A percentile compares a stretch with the other conserved stretches of the same genome.
phyloP scores from a whole-genome alignment of 2,888 invertebrate genomes.

The Acanthosepion pharaonis region DNA sequence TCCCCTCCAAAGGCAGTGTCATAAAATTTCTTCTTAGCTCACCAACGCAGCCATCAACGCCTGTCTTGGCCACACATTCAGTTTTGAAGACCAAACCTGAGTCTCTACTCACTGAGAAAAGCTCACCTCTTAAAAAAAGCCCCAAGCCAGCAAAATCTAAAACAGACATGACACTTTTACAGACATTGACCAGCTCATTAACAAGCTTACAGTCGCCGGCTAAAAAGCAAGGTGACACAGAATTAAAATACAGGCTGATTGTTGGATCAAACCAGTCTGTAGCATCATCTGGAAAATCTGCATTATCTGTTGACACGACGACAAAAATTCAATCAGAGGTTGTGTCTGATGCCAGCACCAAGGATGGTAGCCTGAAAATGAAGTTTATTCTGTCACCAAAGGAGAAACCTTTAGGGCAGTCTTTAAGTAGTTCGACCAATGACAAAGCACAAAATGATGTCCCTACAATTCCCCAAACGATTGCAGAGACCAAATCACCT shows the following conservation, averaged over 20 bases:
- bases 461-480: constrained; percentile 21
- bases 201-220: background rate
- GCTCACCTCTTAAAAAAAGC: background rate
- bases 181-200: background rate
- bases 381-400: constrained; percentile 56
- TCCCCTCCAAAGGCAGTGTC: constrained; percentile 60
- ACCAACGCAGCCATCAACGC: constrained; percentile 61
- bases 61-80: constrained; percentile 58
- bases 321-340: constrained; percentile 37
- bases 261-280: constrained; percentile 38
- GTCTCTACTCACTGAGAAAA: background rate
- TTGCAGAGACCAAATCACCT: background rate
- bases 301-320: constrained; percentile 43
- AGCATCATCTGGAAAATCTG: constrained; percentile 36
- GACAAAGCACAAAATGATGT: background rate
- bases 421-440: background rate
- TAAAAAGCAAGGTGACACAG: background rate
- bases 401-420: constrained; percentile 45
- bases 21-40: constrained; percentile 68
- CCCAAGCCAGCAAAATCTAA: constrained; percentile 23
- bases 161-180: background rate
- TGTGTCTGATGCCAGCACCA: background rate
- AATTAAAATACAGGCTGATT: constrained; percentile 39
- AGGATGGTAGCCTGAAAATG: constrained; percentile 54
- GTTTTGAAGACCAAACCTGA: constrained; percentile 50